phyloP scores from a whole-genome alignment of 2,888 invertebrate species.

The Syrphus vitripennis region DNA sequence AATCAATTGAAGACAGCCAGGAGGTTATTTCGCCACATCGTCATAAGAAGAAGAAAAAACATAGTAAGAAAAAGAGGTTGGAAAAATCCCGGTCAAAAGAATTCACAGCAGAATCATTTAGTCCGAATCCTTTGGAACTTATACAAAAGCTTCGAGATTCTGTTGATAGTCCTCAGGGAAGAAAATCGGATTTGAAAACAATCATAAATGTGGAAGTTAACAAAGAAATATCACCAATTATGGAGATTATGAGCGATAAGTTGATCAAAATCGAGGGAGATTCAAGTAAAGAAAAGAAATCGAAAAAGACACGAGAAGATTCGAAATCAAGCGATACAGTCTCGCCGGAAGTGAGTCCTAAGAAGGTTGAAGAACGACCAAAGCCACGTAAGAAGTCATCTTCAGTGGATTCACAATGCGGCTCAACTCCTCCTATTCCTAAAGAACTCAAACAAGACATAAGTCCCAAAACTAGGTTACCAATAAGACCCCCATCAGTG shows the following conservation, averaged over 20 bases:
- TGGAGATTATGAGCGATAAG: background rate
- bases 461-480: background rate
- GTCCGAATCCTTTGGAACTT: slow-evolving; percentile 56
- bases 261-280: background rate
- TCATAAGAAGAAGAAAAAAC: slow-evolving; percentile 39
- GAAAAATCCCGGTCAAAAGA: background rate
- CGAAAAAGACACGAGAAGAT: background rate
- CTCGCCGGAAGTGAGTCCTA: background rate
- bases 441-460: background rate
- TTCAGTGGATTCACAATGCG: slow-evolving; percentile 40
- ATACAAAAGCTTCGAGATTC: slow-evolving; percentile 54
- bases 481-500: background rate
- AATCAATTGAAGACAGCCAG: background rate
- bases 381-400: slow-evolving; percentile 11
- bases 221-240: background rate
- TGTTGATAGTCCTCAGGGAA: slow-evolving; percentile 27
- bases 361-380: background rate
- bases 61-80: slow-evolving; percentile 29
- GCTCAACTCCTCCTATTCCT: slow-evolving; percentile 56
- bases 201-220: slow-evolving; percentile 55
- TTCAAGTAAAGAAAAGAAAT: background rate
- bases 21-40: background rate
- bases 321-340: background rate
- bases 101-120: slow-evolving; percentile 12
- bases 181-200: slow-evolving; percentile 52